Percentiles rank a stretch among this genome's conserved stretches.
Conservation (phyloP, 2,888 invertebrate genomes). For the Diplolepis rosae region DNA sequence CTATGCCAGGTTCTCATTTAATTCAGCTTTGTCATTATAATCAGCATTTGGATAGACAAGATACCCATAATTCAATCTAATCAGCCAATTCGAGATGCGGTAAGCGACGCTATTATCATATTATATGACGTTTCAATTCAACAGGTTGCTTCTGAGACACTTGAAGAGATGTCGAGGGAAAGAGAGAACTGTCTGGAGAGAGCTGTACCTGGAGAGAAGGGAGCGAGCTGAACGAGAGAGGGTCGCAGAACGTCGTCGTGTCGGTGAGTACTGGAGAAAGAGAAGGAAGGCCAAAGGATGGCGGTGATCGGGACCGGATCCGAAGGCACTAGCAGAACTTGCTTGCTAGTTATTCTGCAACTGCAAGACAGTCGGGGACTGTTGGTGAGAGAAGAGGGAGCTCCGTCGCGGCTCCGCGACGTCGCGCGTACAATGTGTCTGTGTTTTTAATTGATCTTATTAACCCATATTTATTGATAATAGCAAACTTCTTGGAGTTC, state of each 20-base stretch:
- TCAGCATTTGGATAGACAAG: neutral
- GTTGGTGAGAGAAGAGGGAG: neutral
- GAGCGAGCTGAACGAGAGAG: neutral
- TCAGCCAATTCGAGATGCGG: neutral
- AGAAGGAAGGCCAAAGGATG: conserved; percentile 23
- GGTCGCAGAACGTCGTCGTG: neutral
- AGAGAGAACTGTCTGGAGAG: conserved; percentile 4
- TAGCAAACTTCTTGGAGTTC: neutral
- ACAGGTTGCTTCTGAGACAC: neutral
- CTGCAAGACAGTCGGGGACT: neutral
- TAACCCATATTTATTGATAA: neutral
- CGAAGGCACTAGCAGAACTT: conserved; percentile 13
- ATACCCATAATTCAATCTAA: neutral
- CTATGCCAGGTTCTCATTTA: neutral
- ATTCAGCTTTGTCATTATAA: neutral
- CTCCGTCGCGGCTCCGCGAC: conserved; percentile 2
- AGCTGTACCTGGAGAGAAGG: conserved; percentile 16
- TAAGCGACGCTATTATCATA: neutral
- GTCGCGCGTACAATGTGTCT: neutral
- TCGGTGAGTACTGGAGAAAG: conserved; percentile 20
- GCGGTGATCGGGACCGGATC: conserved; percentile 9
- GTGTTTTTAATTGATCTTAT: neutral
- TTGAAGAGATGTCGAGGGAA: neutral
- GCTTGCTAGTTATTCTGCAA: conserved; percentile 10
- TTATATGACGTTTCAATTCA: conserved; percentile 20